Base-by-base conservation (phyloP, 2,888 invertebrate genomes). In the Hipparchia semele region DNA sequence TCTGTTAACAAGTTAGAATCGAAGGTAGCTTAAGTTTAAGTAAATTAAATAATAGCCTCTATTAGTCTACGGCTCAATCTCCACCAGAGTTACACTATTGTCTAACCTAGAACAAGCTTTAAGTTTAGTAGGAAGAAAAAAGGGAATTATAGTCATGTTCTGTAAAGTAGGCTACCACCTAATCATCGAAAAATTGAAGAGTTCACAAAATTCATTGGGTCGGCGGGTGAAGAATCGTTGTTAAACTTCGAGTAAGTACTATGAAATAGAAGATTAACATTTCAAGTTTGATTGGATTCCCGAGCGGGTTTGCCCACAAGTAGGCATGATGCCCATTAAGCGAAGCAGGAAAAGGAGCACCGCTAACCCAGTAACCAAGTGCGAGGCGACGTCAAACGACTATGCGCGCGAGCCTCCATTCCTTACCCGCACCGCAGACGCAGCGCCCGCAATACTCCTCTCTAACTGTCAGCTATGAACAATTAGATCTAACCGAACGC, bases 321-420 rank as follows among this genome's bases (percentile, higher is more conserved):
- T 77, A 72, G 77, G 72, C 76, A 72, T 60, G 77, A 74, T 77
- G 75, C 77, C 79, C 76, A 80, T 92, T 90, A 90, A 85, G 86
- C 85, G 79, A 84, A 87, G 88, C 92, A 91, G 92, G 93, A 92
- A 93, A 91, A 92, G 90, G 92, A 90, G 86, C 90, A 87, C 90
- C 87, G 91, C 87, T 94, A 92, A 93, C 94, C 93, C 89, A 93
- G 91, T 94, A 92, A 92, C 92, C 93, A 92, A 94, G 91, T 93
- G 85, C 90, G 86, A 87, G 84, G 81, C 89, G 84, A 85, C 88
- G 85, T 87, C 89, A 87, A 84, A 80, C 88, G 89, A 88, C 87
- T 89, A 89, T 84, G 82, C 84, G 86, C 83, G 79, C 86, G 82
- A 83, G 88, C 83, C 89, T 85, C 86, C 93, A 92, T 90, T 92